Conservation (phyloP, 2,797 vertebrate genomes). For the Hypotaenidia philippensis region DNA sequence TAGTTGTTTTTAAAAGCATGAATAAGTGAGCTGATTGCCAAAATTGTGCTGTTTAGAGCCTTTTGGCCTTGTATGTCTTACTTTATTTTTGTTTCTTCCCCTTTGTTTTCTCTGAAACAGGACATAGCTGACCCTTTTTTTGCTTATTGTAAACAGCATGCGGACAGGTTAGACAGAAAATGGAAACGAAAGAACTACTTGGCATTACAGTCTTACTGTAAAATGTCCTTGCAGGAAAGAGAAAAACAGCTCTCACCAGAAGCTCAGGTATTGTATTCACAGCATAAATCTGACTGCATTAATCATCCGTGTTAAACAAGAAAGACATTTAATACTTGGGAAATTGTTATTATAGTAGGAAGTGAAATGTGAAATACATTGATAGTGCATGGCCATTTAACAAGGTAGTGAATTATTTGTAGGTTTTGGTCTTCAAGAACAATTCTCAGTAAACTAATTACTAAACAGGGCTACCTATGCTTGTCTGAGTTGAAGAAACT, state of each 20-base stretch:
- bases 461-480: background rate
- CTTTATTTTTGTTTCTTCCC: background rate
- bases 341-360: background rate
- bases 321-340: background rate
- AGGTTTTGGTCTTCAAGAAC: background rate
- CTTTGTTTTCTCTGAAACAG: constrained; percentile 77
- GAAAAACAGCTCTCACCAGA: constrained; percentile 96
- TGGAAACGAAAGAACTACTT: constrained; percentile 99
- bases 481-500: background rate
- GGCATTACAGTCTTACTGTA: constrained; percentile 97
- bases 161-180: constrained; percentile 98
- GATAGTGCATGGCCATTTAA: background rate
- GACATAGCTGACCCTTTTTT: constrained; percentile 99
- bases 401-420: background rate
- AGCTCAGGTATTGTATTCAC: constrained; percentile 87
- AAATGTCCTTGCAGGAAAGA: constrained; percentile 95
- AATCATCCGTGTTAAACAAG: background rate
- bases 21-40: background rate
- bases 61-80: constrained; percentile 34
- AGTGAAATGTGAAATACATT: background rate
- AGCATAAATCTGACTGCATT: background rate
- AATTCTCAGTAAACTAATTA: background rate
- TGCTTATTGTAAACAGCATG: constrained; percentile 99
- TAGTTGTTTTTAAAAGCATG: background rate
- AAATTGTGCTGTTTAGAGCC: background rate